phyloP scores from a whole-genome alignment of 2,113 vertebrate genomes.

The Syngnathoides biaculeatus region DNA sequence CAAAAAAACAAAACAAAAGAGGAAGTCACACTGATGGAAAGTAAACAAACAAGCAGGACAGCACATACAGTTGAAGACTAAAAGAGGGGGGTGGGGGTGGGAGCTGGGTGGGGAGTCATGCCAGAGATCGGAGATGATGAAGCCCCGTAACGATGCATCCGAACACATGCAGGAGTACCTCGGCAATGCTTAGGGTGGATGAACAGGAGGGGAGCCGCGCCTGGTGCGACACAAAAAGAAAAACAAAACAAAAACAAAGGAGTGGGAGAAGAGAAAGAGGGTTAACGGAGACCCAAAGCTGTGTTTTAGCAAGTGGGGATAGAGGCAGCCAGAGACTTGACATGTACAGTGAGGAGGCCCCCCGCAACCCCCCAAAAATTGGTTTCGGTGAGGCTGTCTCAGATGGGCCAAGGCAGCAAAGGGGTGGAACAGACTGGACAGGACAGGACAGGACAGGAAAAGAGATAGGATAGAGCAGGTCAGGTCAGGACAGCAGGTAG shows the following conservation, averaged over 20 bases:
- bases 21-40: constrained; percentile 24
- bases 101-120: no score
- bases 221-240: constrained; percentile 84
- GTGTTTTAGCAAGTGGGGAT: constrained; percentile 40
- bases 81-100: constrained; percentile 45
- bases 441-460: constrained; percentile 30
- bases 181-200: constrained; percentile 99
- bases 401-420: constrained; percentile 57
- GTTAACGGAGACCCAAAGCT: constrained; percentile 71
- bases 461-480: constrained; percentile 21
- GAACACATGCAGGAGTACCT: constrained; percentile 98
- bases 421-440: constrained; percentile 51
- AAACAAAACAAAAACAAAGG: no score
- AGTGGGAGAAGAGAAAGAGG: constrained; percentile 66
- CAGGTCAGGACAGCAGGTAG: constrained; percentile 53
- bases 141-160: constrained; percentile 56
- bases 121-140: constrained; percentile 34
- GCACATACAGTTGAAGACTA: constrained; percentile 16
- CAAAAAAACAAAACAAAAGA: constrained; percentile 26
- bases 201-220: constrained; percentile 99
- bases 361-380: constrained; percentile 21
- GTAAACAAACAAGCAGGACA: constrained; percentile 64
- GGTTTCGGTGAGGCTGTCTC: constrained; percentile 62
- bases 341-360: constrained; percentile 38
- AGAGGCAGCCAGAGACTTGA: constrained; percentile 65